A percentile compares a stretch with the other conserved stretches of the same genome.
These are phyloP conservation scores for Drosophila repletoides DNA, from an alignment of 1,140 invertebrate genomes.

Conservation along the genomic window DNA sequence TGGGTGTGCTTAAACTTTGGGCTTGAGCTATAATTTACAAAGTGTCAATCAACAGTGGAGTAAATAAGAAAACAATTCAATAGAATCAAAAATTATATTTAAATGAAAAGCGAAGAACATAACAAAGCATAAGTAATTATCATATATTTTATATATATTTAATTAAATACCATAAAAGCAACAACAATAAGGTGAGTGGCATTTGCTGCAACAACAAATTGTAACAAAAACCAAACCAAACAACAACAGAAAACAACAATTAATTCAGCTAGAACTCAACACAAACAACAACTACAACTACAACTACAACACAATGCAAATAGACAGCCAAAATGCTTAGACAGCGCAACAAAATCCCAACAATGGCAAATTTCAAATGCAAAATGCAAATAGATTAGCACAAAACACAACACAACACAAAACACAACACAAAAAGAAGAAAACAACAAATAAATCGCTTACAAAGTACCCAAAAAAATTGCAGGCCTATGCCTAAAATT, in stretches of 20 bases:
- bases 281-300: conserved; percentile 18
- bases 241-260: conserved; percentile 26
- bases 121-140: background rate
- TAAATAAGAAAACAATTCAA: no score
- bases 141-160: background rate
- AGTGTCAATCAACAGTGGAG: no score
- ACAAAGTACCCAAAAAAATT: conserved; percentile 21
- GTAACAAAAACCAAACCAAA: no score
- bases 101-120: background rate
- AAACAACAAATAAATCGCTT: conserved; percentile 29
- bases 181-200: conserved; percentile 39
- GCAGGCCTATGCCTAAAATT: conserved; percentile 28
- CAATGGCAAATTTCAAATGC: conserved; percentile 54
- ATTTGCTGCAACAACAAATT: conserved; percentile 12
- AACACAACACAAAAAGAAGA: conserved; percentile 11
- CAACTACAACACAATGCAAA: conserved; percentile 24
- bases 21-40: no score
- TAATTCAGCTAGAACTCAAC: conserved; percentile 17
- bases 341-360: conserved; percentile 20
- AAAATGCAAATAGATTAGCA: conserved; percentile 71
- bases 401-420: conserved; percentile 10
- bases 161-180: background rate
- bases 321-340: conserved; percentile 45
- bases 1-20: background rate
- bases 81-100: background rate